Conservation (phyloP, 2,888 invertebrate genomes). For the Aspidiotus destructor region DNA sequence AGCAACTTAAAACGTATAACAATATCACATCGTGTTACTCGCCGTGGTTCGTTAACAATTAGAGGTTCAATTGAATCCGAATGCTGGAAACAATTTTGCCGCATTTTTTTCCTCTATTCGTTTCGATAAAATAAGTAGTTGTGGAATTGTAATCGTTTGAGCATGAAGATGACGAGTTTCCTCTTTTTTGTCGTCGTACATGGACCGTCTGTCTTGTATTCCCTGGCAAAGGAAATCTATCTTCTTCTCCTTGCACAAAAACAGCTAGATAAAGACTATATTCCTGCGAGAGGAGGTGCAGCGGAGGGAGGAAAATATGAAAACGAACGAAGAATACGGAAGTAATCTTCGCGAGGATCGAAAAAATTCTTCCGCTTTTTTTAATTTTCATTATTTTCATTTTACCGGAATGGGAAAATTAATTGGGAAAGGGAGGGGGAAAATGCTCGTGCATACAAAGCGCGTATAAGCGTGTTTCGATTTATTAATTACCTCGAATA, state of each 20-base stretch:
- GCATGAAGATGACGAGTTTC: constrained; percentile 23
- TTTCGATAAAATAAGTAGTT: constrained; percentile 26
- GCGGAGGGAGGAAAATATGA: neutral
- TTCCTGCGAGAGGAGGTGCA: neutral
- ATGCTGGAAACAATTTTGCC: constrained; percentile 30
- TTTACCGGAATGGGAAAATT: too few relatives aligned
- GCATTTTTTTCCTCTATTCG: neutral
- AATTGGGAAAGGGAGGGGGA: too few relatives aligned
- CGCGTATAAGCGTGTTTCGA: too few relatives aligned
- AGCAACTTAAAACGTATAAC: constrained; percentile 26
- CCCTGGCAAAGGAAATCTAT: neutral
- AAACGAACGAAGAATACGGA: constrained; percentile 1
- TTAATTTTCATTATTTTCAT: too few relatives aligned
- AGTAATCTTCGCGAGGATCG: neutral
- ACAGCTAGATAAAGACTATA: neutral
- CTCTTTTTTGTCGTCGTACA: constrained; percentile 1
- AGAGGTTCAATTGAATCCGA: constrained; percentile 32
- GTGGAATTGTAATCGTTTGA: constrained; percentile 30
- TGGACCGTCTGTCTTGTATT: too few relatives aligned
- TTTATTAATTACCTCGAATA: too few relatives aligned
- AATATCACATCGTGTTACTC: constrained; percentile 21
- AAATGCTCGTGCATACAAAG: too few relatives aligned
- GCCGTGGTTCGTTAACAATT: constrained; percentile 28
- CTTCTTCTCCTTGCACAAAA: neutral
- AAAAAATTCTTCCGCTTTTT: too few relatives aligned